phyloP scores from a whole-genome alignment of 2,113 vertebrate genomes.

The Cebidichthys violaceus region DNA sequence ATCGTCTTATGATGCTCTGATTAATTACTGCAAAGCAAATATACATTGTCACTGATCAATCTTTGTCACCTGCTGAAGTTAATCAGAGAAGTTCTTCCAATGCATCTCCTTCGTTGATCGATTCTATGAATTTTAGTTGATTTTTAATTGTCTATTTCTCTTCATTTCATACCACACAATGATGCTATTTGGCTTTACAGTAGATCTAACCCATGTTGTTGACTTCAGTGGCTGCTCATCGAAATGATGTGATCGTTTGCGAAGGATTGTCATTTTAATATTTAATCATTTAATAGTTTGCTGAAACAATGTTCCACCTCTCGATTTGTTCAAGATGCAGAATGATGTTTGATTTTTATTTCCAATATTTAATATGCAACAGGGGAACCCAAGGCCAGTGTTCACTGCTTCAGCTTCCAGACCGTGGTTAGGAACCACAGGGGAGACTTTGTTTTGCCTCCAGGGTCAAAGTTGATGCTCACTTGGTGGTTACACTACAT shows the following conservation, averaged over 20 bases:
- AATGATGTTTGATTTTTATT: no score
- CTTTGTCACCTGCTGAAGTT: neutral
- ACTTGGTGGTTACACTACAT: neutral
- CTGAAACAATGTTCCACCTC: no score
- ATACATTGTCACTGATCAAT: neutral
- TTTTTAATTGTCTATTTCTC: neutral
- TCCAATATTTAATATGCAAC: no score
- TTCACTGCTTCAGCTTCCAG: neutral
- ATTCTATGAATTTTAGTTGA: neutral
- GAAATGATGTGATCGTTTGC: no score
- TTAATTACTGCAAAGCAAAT: neutral
- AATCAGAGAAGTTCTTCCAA: neutral
- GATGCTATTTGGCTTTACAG: neutral
- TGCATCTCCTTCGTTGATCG: neutral
- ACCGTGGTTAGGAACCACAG: no score
- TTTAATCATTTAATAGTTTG: no score
- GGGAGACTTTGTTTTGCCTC: neutral
- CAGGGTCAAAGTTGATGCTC: neutral
- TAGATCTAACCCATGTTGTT: neutral
- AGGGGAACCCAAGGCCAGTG: neutral
- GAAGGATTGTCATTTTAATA: no score
- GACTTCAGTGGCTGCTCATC: neutral
- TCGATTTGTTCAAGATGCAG: neutral
- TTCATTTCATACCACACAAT: neutral
- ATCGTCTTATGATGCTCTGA: neutral